Base-by-base conservation (phyloP, 2,113 vertebrate genomes). In the Vimba vimba region DNA sequence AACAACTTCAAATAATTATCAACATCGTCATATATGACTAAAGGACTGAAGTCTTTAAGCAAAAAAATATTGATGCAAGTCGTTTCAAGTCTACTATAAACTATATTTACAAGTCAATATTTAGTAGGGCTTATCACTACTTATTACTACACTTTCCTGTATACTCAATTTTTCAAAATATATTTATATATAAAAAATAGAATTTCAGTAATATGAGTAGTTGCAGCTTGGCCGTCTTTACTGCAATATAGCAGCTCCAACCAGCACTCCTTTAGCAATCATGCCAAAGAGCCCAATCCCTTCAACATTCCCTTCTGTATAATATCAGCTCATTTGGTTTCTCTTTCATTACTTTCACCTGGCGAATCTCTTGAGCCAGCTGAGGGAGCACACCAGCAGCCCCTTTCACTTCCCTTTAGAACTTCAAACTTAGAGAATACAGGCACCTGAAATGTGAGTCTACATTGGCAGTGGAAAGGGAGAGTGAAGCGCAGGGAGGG, bases 391-490 rank as follows among this genome's bases (percentile, higher is more conserved):
- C 19, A 71, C 10, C 55, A n/a, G 47, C 68, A 88, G n/a, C 33
- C 7, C 30, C 15, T 69, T 85, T 84, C 50, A 57, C 25, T 77
- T 85, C 33, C 69, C 21, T 79, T 77, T 47, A 87, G 43, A 73
- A 59, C 79, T 87, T 90, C 69, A 90, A 86, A 76, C 17, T 5
- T 23, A 30, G 2, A 68, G 59, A 64, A 39, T 33, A 50, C 21
- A 79, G 57, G 66, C 82, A 88, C 73, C 84, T 88, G 45, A 74
- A 75, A 84, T 47, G 62, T 64, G 64, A 88, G 85, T 64, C 57
- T 83, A 47, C 45, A 43, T 86, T 83, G 60, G 78, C 50, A 27
- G 59, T 25, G 33, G 52, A 66, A 83, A 78, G 50, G 75, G 36
- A 47, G n/a, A 76, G 43, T n/a, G 25, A 45, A 7, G 79, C 33